Evolutionary conservation across 2,797 vertebrate genomes (phyloP), one percentile per base, ranked within the genome.

Genomic region (Myripristis murdjan): DNA sequence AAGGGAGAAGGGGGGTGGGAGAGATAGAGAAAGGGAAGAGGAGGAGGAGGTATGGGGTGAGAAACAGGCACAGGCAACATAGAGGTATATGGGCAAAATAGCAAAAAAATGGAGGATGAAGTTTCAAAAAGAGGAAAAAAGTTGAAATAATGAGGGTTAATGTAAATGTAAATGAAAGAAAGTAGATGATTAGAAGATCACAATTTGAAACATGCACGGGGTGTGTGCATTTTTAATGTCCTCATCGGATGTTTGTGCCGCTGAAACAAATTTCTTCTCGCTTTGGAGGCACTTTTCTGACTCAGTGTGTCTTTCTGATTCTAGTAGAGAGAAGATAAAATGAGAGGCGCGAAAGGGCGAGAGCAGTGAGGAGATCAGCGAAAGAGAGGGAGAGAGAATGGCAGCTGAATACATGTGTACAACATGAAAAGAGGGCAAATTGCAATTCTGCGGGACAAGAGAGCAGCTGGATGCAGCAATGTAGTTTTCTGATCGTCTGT

Each of bases 401-500:
- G 53, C 43, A 20, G 10, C 9, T 26, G 11, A 54, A 78, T 76
- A 59, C 35, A 26, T 23, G 24, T 20, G 12, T 44, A 3, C 24
- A 43, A 55, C 49, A 72, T 75, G 58, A 48, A 70, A 68, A 59
- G 43, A 56, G 24, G 75, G 64, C 81, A 78, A 76, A 83, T 64
- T 69, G 66, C 41, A 73, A 87, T 73, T 76, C 72, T 57, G 74
- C 0, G 10, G 82, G 79, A 83, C 75, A 52, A 60, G 75, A 47
- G 51, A 52, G 70, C 86, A 81, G 60, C 90, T 85, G 83, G 79
- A 74, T 81, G 46, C 46, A 59, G 60, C 15, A 61, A 79, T 78
- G 55, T 66, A 53, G 43, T 70, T 74, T 86, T 59, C 76, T 71
- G 55, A 63, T 77, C 57, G 67, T 83, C 73, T 85, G 57, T 90